Evolutionary conservation across 2,113 vertebrate genomes (phyloP).

Genomic region (Thalassarche chlororhynchos): DNA sequence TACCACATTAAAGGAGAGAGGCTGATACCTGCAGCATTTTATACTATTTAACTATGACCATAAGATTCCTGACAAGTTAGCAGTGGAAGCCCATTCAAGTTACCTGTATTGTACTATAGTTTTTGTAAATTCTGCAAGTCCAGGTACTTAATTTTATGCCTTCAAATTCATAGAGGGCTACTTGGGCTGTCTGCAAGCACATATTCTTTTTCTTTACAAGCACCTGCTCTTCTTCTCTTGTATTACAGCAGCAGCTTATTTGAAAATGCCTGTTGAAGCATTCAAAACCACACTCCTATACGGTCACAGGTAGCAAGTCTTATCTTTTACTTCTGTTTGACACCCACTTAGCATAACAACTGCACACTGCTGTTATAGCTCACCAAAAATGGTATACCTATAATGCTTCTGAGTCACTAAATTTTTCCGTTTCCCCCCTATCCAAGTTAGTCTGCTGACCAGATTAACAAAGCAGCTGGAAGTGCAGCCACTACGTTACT

Average conservation of each 20-base stretch:
- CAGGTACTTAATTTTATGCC: not conserved
- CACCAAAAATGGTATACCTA: not conserved
- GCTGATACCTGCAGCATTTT: not conserved
- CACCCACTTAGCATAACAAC: not conserved
- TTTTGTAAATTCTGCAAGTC: not conserved
- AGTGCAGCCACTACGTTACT: not conserved
- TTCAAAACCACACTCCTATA: not conserved
- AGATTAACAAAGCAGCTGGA: not conserved
- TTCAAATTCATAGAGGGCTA: not conserved
- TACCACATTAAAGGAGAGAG: not conserved
- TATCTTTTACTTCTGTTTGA: not conserved
- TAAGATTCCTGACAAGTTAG: not conserved
- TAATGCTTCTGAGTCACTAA: not conserved
- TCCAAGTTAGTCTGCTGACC: not conserved
- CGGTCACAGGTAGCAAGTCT: not conserved
- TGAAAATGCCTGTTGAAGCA: not conserved
- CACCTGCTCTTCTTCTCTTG: not conserved
- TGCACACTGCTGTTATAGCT: not conserved
- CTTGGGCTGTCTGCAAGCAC: not conserved
- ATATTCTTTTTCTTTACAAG: not conserved
- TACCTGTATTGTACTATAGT: not conserved
- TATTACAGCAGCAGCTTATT: not conserved
- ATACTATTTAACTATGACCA: not conserved
- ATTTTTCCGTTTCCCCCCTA: not conserved
- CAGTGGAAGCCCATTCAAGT: not conserved